Base-by-base conservation (phyloP, 2,888 invertebrate genomes). In the Epicampocera succincta region DNA sequence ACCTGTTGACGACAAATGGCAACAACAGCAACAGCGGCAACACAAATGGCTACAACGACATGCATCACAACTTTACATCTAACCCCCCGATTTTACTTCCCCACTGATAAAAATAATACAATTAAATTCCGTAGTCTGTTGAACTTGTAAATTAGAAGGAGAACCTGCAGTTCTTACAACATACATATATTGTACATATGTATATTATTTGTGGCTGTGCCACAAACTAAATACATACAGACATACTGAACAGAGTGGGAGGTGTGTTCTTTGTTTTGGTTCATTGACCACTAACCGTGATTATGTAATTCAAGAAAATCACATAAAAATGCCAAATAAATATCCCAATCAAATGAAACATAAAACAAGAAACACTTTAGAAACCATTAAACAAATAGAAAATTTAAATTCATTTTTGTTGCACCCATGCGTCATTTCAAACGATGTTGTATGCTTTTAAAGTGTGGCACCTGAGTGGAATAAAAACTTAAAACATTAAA, bases 81-180 rank as follows among this genome's bases (percentile, higher is more conserved):
- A 1, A 48, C 56, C 15, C 17, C 42, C 44, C 21, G 9, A 33
- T 13, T 4, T 54, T 8, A 33, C 44, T 69, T 56, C 42, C 42
- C 19, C 12, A 52, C 38, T 29, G 42, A 42, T 58, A 44, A 50
- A 42, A 42, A 15, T 11, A 33, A 56, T 33, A 25, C 52, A 68
- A 68, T 73, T 68, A 56, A 19, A 60, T 76, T 44, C 42, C 48
- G 61, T 74, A 71, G 78, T 78, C 61, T 78, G 75, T 82, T 82
- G 82, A 82, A 82, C 82, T 78, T 78, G 78, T 78, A 61, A 82
- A 74, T 74, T 38, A 61, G 54, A 71, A 54, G 63, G 63, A 77
- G 63, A 77, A 69, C 66, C 61, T 61, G 33, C 44, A 60, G 19
- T 60, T 25, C 29, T 21, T 60, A 50, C 40, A 60, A 68, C 19